Base-by-base conservation (phyloP, 2,888 invertebrate species). In the Cerastis rubricosa region DNA sequence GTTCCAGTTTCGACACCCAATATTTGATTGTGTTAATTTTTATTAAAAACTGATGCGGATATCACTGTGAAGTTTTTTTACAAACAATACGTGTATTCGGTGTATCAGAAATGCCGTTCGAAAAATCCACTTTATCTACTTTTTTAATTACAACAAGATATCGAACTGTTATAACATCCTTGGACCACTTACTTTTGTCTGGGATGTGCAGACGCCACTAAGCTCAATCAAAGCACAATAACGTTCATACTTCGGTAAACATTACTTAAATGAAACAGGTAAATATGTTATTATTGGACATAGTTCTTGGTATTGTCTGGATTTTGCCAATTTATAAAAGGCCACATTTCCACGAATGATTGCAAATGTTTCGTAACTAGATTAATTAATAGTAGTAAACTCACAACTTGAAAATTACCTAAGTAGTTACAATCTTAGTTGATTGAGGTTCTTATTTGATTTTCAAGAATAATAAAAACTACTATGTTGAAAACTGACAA, bases 1-100 rank as follows among this genome's bases (percentile, higher is more conserved):
- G 29, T 47, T 67, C 25, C 25, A 45, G 19, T 47, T 67, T 40
- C 47, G 47, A 66, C 47, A 57, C 29, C 19, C n/a, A 57, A 77
- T 51, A 63, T 43, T 76, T 11, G 17, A 76, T 35, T 45, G 22
- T 8, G 25, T 43, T 61, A 57, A 19, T 66, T 76, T 77, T 43
- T 43, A 47, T 49, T 59, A 29, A 19, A 47, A 66, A n/a, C 17
- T 9, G 43, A 76, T 12, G 9, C 35, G 25, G 11, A 57, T 40
- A 22, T 54, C 35, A 8, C 40, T 25, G 35, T 47, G 3, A 61
- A 19, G 2, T 8, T 47, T 74, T 54, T 29, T 61, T 19, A 6
- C 4, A 8, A n/a, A n/a, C 17, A 29, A 43, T 14, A 71, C 6
- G 4, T 22, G 11, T 11, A 22, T 49, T 12, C 25, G 0, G 7